A percentile compares a stretch with the other conserved stretches of the same genome.
phyloP scores from a whole-genome alignment of 30 jellyfish, hydroid and myxozoan species.

The Nemopilema nomurai region DNA sequence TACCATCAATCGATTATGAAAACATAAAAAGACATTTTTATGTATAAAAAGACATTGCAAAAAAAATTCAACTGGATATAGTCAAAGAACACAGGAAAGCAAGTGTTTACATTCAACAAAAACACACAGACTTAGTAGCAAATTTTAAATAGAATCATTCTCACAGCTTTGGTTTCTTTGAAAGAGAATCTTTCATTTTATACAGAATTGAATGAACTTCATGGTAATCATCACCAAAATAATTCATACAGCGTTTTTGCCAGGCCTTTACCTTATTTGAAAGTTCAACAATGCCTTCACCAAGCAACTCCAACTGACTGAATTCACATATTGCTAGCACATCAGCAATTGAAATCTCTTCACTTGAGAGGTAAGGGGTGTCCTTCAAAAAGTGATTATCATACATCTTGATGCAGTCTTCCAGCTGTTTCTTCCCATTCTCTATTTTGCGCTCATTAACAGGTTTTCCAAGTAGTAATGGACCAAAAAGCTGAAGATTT shows the following conservation, averaged over 20 bases:
- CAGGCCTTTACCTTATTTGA: constrained; percentile 65
- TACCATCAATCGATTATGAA: too few relatives aligned
- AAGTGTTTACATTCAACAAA: too few relatives aligned
- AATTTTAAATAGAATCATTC: not conserved
- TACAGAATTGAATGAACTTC: constrained; percentile 69
- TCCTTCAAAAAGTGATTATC: constrained; percentile 71
- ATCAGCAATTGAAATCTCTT: constrained; percentile 88
- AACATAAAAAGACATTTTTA: too few relatives aligned
- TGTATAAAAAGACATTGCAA: too few relatives aligned
- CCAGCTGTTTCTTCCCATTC: constrained; percentile 33
- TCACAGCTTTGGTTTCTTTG: constrained; percentile 2
- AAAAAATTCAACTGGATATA: too few relatives aligned
- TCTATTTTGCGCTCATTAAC: constrained; percentile 43
- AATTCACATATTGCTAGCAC: constrained; percentile 80
- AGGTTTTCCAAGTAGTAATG: constrained; percentile 83
- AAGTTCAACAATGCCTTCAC: constrained; percentile 30
- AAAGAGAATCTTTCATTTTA: constrained; percentile 23
- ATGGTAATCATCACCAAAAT: constrained; percentile 68
- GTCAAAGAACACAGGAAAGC: too few relatives aligned
- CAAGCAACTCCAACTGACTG: constrained; percentile 75
- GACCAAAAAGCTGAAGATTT: constrained; percentile 63
- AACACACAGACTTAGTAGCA: too few relatives aligned
- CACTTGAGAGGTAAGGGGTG: constrained; percentile 72
- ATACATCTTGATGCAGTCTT: constrained; percentile 35
- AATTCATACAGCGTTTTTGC: constrained; percentile 62